These are phyloP conservation scores for Contarinia nasturtii DNA, from an alignment of 1,140 invertebrate species.

Conservation along the genomic window DNA sequence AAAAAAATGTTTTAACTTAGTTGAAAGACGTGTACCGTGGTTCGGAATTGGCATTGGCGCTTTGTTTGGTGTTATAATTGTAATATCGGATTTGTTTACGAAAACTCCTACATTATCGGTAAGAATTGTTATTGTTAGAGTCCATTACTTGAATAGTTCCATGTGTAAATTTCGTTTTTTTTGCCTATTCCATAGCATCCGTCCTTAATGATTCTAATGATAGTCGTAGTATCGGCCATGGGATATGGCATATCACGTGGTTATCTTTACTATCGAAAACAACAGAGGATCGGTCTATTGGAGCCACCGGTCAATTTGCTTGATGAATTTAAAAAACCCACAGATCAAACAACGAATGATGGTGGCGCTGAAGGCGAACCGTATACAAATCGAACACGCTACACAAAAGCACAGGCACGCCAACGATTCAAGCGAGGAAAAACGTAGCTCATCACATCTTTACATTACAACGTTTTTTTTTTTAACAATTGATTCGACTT, in stretches of 20 bases:
- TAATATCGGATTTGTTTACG: slow-evolving; percentile 46
- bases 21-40: slow-evolving; percentile 53
- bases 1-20: too few species aligned
- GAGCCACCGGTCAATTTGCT: slow-evolving; percentile 29
- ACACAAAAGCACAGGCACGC: slow-evolving; percentile 48
- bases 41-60: slow-evolving; percentile 52
- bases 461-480: too few species aligned
- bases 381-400: slow-evolving; percentile 23
- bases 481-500: too few species aligned
- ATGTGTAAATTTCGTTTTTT: slow-evolving; percentile 10
- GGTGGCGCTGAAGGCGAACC: slow-evolving; percentile 9
- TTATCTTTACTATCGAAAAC: slow-evolving; percentile 32
- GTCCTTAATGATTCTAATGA: slow-evolving; percentile 34
- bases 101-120: slow-evolving; percentile 44
- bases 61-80: slow-evolving; percentile 45
- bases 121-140: slow-evolving; percentile 22
- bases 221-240: slow-evolving; percentile 34
- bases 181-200: too few species aligned
- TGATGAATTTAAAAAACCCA: slow-evolving; percentile 7
- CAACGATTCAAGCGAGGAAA: slow-evolving; percentile 48
- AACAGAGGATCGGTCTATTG: slow-evolving; percentile 29
- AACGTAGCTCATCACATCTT: slow-evolving; percentile 19
- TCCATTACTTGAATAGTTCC: too few species aligned
- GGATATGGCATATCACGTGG: slow-evolving; percentile 33
- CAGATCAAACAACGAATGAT: slow-evolving; percentile 14